These are phyloP conservation scores for Euplagia quadripunctaria DNA, from an alignment of 2,888 invertebrate genomes.

Conservation along the genomic window DNA sequence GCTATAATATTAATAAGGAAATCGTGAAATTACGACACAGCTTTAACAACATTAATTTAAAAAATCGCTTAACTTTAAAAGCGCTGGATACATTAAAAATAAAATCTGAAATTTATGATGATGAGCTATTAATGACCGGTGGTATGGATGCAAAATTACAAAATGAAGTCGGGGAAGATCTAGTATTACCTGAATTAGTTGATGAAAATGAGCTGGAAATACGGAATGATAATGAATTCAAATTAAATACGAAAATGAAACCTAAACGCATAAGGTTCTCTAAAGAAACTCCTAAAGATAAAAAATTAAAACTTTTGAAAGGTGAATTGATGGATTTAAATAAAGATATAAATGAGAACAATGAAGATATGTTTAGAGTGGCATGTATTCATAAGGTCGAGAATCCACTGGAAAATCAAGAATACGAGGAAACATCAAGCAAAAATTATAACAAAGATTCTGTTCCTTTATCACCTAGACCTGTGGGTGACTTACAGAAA, in stretches of 20 bases:
- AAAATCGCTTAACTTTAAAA: constrained; percentile 69
- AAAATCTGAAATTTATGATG: constrained; percentile 42
- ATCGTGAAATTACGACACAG: constrained; percentile 69
- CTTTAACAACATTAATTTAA: constrained; percentile 68
- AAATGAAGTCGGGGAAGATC: constrained; percentile 54
- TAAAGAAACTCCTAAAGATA: constrained; percentile 40
- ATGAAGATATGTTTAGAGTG: constrained; percentile 54
- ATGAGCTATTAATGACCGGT: constrained; percentile 52
- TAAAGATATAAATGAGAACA: constrained; percentile 49
- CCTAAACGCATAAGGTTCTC: constrained; percentile 36
- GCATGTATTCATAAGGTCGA: constrained; percentile 47
- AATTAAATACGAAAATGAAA: constrained; percentile 59
- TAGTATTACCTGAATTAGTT: constrained; percentile 55
- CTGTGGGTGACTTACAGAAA: constrained; percentile 69
- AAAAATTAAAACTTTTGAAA: constrained; percentile 26
- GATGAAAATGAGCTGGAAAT: constrained; percentile 64
- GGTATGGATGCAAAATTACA: constrained; percentile 36
- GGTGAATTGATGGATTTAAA: constrained; percentile 42
- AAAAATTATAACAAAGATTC: constrained; percentile 25
- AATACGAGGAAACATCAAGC: constrained; percentile 22
- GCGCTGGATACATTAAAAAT: constrained; percentile 48
- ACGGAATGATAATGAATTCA: constrained; percentile 66
- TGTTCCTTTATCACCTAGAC: constrained; percentile 27
- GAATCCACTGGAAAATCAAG: constrained; percentile 17
- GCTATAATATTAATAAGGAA: constrained; percentile 65